Evolutionary conservation across 2,113 vertebrate genomes (phyloP), one percentile per base, ranked within the genome.

Genomic region (Calypte anna): DNA sequence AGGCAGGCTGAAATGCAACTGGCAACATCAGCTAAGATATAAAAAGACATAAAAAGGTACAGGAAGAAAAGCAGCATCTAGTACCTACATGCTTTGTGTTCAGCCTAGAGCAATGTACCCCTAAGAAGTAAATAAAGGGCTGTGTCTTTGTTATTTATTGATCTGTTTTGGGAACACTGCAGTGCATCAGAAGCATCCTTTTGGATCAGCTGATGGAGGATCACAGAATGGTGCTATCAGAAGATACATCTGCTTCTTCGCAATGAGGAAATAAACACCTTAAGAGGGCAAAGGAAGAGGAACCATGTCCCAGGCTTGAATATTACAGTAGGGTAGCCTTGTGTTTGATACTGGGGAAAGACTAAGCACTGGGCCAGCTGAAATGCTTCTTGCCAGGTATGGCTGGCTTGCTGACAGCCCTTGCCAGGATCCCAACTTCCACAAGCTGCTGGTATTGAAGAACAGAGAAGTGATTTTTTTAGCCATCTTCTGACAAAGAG

Each of bases 361-460:
- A 25, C 36, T 22, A 28, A 67, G 53, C 6, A 12, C 24, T 57
- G n/a, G 7, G 13, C 8, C 19, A 25, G 23, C 38, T 36, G 54
- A 53, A 44, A 10, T 2, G 8, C 38, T 30, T 59, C 33, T 31
- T 1, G 0, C 30, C 50, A n/a, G 28, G 6, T 28, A 33, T 0
- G 2, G 23, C 4, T 81, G 43, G 9, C 7, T 89, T 1, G 0
- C 28, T 57, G 40, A 24, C 18, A 57, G 44, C 14, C 40, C 10
- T 48, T 18, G 2, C 18, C 33, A 66, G n/a, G 12, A 57, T 27
- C 25, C 24, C 36, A 21, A 24, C 16, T 12, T 38, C n/a, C 22
- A 11, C 12, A 12, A 51, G 22, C 11, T 40, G 28, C 30, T 55
- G 16, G 11, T 44, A 10, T 25, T 31, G 36, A 55, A 22, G 20